Conservation (phyloP, 2,888 invertebrate species). For the Parasteatoda lunata region DNA sequence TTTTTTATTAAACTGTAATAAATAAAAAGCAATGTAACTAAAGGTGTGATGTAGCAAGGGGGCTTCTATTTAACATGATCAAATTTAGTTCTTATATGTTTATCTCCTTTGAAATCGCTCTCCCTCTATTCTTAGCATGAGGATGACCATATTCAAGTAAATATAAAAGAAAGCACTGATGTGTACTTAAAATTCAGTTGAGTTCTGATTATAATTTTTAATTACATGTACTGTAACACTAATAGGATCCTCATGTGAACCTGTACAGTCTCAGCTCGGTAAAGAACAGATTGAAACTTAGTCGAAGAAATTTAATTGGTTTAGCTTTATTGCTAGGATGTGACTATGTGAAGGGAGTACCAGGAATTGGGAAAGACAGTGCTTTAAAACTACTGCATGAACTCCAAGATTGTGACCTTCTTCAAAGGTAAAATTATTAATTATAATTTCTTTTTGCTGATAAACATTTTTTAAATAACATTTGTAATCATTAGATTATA, state of each 20-base stretch:
- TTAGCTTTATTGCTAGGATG: constrained; percentile 90
- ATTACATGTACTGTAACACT: no score
- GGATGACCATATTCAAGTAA: no score
- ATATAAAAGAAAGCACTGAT: no score
- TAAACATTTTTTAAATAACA: background rate
- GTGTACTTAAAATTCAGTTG: no score
- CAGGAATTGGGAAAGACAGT: constrained; percentile 85
- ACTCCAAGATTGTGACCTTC: constrained; percentile 34
- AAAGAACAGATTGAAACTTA: constrained; percentile 81
- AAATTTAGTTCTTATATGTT: no score
- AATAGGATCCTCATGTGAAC: constrained; percentile 76
- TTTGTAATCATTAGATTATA: background rate
- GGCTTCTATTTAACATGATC: no score
- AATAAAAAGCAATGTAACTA: no score
- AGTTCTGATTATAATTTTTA: no score
- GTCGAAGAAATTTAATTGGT: constrained; percentile 87
- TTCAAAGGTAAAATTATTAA: constrained; percentile 50
- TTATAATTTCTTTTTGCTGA: background rate
- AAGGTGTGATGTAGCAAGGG: no score
- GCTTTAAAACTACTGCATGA: constrained; percentile 80
- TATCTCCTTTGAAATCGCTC: no score
- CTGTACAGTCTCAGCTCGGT: constrained; percentile 82
- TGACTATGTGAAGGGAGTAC: constrained; percentile 87
- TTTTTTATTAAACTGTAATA: no score
- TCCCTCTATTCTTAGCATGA: no score